Percentiles rank a stretch among this genome's conserved stretches.
Evolutionary conservation across 2,113 vertebrate genomes (phyloP).

Genomic region (Mustelus asterias): DNA sequence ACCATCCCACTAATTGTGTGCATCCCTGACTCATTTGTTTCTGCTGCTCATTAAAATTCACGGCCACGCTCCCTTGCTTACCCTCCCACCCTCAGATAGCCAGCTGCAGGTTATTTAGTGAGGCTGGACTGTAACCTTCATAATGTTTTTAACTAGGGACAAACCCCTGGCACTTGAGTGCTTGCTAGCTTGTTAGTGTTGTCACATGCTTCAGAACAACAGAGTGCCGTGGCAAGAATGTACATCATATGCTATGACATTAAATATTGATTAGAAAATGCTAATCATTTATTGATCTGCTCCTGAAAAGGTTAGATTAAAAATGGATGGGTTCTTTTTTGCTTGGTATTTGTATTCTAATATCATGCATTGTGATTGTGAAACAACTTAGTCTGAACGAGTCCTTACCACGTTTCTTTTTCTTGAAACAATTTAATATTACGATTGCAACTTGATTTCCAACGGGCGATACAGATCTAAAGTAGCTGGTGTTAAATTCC

Average conservation of each 20-base stretch:
- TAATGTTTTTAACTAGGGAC: slow-evolving; percentile 55
- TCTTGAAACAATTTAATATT: not conserved
- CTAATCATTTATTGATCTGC: slow-evolving; percentile 76
- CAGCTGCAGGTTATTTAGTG: slow-evolving; percentile 66
- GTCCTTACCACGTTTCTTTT: not conserved
- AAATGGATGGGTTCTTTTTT: slow-evolving; percentile 49
- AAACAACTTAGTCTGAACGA: not conserved
- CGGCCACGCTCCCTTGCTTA: slow-evolving; percentile 54
- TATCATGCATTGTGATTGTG: slow-evolving; percentile 28
- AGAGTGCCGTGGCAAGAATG: slow-evolving; percentile 57
- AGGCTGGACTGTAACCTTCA: slow-evolving; percentile 47
- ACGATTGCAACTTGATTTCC: not conserved
- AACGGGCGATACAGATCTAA: not conserved
- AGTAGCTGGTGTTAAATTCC: not conserved
- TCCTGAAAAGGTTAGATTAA: slow-evolving; percentile 46
- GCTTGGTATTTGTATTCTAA: slow-evolving; percentile 49
- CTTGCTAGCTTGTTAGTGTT: slow-evolving; percentile 60
- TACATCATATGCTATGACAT: slow-evolving; percentile 64
- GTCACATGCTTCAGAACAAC: slow-evolving; percentile 66
- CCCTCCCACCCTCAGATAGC: slow-evolving; percentile 51
- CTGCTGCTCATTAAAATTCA: slow-evolving; percentile 70
- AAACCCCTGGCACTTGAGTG: slow-evolving; percentile 52
- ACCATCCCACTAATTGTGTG: slow-evolving; percentile 73
- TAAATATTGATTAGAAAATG: slow-evolving; percentile 84
- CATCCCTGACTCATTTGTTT: slow-evolving; percentile 74